Conservation (phyloP, 2,797 vertebrate genomes). For the Bradypus variegatus region DNA sequence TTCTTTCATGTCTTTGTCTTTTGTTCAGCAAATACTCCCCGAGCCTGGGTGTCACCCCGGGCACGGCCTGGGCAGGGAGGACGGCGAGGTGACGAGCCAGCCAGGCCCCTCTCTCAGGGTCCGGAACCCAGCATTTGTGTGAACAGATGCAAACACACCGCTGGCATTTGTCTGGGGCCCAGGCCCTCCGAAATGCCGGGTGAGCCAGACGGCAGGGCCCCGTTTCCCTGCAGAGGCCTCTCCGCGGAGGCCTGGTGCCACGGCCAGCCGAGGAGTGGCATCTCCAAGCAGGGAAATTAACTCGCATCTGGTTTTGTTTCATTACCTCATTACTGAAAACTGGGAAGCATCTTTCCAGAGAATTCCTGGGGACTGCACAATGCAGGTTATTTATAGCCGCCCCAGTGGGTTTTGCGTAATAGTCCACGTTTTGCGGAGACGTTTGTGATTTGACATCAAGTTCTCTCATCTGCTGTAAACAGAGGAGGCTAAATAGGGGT, state of each 20-base stretch:
- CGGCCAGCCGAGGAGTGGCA: fast-evolving
- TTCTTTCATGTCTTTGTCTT: not conserved
- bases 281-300: not conserved
- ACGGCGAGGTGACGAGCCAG: not conserved
- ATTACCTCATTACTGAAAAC: not conserved
- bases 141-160: fast-evolving
- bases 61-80: not conserved
- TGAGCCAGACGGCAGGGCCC: not conserved
- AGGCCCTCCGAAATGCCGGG: not conserved
- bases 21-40: fast-evolving
- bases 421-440: not conserved
- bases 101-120: too few species aligned
- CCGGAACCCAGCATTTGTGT: fast-evolving
- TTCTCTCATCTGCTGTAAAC: not conserved
- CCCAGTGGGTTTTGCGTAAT: not conserved
- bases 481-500: not conserved
- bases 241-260: not conserved
- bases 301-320: not conserved
- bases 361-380: not conserved
- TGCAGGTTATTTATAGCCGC: fast-evolving
- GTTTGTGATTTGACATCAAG: not conserved
- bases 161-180: fast-evolving
- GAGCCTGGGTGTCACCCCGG: fast-evolving
- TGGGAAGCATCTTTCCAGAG: not conserved
- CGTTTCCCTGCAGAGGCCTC: fast-evolving